Base-by-base conservation (phyloP, 2,113 vertebrate genomes). In the Emydocephalus ijimae region DNA sequence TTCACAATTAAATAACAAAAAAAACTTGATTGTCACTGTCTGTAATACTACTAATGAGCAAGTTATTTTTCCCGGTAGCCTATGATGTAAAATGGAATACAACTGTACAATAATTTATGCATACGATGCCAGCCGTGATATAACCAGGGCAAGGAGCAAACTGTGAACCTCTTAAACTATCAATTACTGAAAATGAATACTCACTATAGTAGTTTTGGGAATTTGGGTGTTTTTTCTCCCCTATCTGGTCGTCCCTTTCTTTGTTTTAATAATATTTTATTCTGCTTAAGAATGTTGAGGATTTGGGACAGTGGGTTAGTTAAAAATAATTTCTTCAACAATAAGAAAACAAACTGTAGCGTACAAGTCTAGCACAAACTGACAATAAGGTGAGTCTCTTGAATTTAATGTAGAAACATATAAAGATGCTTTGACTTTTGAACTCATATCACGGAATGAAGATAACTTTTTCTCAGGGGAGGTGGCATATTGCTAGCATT, bases 351-450 rank as follows among this genome's bases (percentile, higher is more conserved):
- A 64, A 10, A 12, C 7, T 59, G 4, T 45, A 50, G 43, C 69
- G 52, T 90, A 56, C 52, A 85, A 54, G 5, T 89, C 89, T 69
- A 85, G 48, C n/a, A 20, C 45, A 18, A 50, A 90, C 52, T 90
- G 34, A 89, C 57, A 81, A 86, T 85, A 23, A 48, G n/a, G 56
- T 92, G 23, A 3, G 48, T 50, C 4, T 50, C n/a, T 92, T 89
- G 18, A 15, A 54, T 91, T 93, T 92, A 92, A 15, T 57, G 21
- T 64, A 92, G 81, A 87, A 85, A 90, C 10, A 0, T 54, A 85
- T 89, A 90, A 81, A 93, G 87, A 87, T 50, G 81, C 56, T 94
- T 92, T 64, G 85, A 92, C 89, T 5, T 89, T 92, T 91, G 92
- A 88, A 89, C 39, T 85, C 54, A 1, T 88, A 89, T 1, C 26